Percentiles rank a stretch among this genome's conserved stretches.
These are phyloP conservation scores for Hoplias malabaricus DNA, from an alignment of 2,113 vertebrate genomes.

Conservation along the genomic window DNA sequence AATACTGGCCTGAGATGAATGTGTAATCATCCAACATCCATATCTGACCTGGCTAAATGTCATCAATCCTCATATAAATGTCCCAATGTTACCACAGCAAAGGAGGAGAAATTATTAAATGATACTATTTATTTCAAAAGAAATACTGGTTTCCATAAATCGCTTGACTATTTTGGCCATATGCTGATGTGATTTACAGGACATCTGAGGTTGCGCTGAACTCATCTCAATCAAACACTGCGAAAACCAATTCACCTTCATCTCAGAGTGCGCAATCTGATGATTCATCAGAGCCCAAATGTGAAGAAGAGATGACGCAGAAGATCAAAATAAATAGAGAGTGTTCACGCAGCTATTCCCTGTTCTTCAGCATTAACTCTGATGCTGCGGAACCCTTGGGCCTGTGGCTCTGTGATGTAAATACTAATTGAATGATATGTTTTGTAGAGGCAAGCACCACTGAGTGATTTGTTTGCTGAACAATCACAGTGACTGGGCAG, in stretches of 20 bases:
- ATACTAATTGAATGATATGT: neutral
- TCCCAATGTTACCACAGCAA: too few species aligned
- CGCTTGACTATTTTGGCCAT: too few species aligned
- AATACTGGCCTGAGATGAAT: too few species aligned
- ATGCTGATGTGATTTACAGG: slow-evolving; percentile 28
- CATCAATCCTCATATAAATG: too few species aligned
- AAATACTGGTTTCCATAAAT: too few species aligned
- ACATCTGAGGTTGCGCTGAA: slow-evolving; percentile 5
- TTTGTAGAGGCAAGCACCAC: neutral
- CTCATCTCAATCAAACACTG: slow-evolving; percentile 17
- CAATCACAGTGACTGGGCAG: neutral
- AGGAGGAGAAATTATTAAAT: too few species aligned
- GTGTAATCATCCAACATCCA: too few species aligned
- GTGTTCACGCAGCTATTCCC: neutral
- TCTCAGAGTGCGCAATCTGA: slow-evolving; percentile 19
- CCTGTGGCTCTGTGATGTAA: neutral
- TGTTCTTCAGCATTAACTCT: neutral
- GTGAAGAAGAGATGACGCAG: slow-evolving; percentile 23
- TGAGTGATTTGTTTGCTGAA: neutral
- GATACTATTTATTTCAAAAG: too few species aligned
- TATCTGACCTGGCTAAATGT: too few species aligned
- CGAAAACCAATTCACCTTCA: slow-evolving; percentile 1
- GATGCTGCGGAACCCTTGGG: neutral
- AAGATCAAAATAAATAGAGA: slow-evolving; percentile 3
- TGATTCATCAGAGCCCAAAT: slow-evolving; percentile 40